phyloP scores from a whole-genome alignment of 1,140 invertebrate species.

The Zaprionus inermis region DNA sequence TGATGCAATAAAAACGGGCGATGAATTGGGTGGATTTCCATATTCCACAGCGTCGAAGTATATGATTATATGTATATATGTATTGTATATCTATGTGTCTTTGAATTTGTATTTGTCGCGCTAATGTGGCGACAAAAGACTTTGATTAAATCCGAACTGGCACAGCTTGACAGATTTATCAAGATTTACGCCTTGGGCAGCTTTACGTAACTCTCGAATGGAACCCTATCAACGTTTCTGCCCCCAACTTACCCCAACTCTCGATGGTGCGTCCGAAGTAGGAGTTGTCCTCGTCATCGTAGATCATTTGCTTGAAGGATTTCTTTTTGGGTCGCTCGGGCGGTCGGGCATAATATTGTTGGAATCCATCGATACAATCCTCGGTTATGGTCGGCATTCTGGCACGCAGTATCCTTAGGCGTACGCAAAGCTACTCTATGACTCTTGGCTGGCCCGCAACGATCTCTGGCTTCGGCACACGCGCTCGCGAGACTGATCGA shows the following conservation, averaged over 20 bases:
- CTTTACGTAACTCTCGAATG: conserved; percentile 50
- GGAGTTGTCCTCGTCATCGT: conserved; percentile 88
- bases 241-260: conserved; percentile 89
- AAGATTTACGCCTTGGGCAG: conserved; percentile 36
- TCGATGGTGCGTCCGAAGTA: conserved; percentile 88
- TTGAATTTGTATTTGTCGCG: conserved; percentile 8
- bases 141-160: conserved; percentile 53
- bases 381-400: conserved; percentile 83
- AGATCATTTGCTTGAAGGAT: conserved; percentile 87
- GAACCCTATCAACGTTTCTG: neutral
- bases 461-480: conserved; percentile 40
- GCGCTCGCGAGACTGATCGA: conserved; percentile 68
- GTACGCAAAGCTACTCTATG: neutral
- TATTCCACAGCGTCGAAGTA: neutral
- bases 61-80: conserved; percentile 1
- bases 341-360: conserved; percentile 87
- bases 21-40: conserved; percentile 24
- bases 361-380: conserved; percentile 86
- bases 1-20: conserved; percentile 55
- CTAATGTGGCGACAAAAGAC: conserved; percentile 57
- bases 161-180: conserved; percentile 54
- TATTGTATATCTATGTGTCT: conserved; percentile 5
- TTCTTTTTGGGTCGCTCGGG: conserved; percentile 86
- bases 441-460: no score
- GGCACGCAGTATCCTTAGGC: conserved; percentile 23